Conservation (phyloP, 1,140 invertebrate genomes). For the Triops cancriformis region DNA sequence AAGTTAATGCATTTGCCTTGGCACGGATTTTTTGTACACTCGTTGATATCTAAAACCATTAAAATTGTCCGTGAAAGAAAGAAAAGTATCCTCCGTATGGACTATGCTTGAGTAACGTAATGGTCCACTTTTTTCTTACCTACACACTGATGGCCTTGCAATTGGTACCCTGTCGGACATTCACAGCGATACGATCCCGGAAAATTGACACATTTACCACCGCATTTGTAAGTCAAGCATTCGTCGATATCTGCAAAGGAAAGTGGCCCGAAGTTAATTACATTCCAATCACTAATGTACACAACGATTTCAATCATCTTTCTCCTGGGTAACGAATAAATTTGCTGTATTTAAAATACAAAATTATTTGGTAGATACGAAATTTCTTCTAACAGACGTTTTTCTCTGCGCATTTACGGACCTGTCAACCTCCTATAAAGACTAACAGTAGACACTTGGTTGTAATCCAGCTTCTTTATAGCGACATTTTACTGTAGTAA, state of each 20-base stretch:
- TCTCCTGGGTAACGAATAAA: no score
- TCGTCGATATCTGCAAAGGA: slow-evolving; percentile 25
- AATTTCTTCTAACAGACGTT: no score
- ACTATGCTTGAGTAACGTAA: neutral
- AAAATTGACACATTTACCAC: slow-evolving; percentile 22
- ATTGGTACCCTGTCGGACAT: slow-evolving; percentile 17
- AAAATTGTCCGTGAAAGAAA: neutral
- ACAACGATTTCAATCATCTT: no score
- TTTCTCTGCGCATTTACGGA: no score
- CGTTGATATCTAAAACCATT: slow-evolving; percentile 15
- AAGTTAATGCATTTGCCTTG: slow-evolving; percentile 67
- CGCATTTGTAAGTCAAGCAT: slow-evolving; percentile 26
- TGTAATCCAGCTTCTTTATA: no score
- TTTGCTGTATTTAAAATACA: no score
- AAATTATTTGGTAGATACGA: no score
- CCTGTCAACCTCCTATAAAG: no score
- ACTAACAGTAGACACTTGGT: no score
- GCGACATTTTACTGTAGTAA: no score
- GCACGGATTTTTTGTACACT: slow-evolving; percentile 22
- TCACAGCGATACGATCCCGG: slow-evolving; percentile 24
- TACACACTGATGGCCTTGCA: slow-evolving; percentile 23
- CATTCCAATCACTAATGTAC: neutral
- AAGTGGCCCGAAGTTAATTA: neutral
- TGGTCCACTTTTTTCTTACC: neutral
- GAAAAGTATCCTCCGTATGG: neutral